phyloP scores from a whole-genome alignment of 2,113 vertebrate species.

The Odontophorus gujanensis region DNA sequence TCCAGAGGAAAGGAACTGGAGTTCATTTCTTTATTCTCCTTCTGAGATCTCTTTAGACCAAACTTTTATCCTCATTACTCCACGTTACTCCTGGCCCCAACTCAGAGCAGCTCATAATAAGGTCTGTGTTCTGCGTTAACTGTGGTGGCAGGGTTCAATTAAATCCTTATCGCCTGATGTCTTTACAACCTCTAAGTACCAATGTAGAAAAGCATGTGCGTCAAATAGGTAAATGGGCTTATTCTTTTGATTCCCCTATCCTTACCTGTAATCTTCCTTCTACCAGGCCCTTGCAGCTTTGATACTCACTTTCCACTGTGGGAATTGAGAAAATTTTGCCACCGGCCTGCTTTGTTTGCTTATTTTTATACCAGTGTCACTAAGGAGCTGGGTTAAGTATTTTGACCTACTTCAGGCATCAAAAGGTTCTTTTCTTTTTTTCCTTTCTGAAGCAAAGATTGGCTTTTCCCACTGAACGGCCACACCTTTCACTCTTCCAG shows the following conservation, averaged over 20 bases:
- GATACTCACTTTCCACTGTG: neutral
- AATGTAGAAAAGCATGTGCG: neutral
- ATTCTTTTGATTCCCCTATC: neutral
- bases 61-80: neutral
- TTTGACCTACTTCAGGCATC: conserved; percentile 64
- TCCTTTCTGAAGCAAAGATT: conserved; percentile 41
- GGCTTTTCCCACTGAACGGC: conserved; percentile 38
- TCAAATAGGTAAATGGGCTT: neutral
- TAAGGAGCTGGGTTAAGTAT: conserved; percentile 52
- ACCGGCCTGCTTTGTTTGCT: conserved; percentile 46
- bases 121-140: neutral
- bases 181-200: neutral
- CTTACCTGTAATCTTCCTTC: neutral
- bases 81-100: neutral
- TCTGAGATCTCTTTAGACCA: neutral
- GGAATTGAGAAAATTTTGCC: neutral
- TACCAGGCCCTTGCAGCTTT: neutral
- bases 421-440: neutral
- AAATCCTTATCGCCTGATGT: neutral
- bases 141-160: neutral
- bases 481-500: conserved; percentile 43
- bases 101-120: neutral
- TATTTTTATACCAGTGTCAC: conserved; percentile 41
- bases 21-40: neutral
- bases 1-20: neutral